Base-by-base conservation (phyloP, 2,113 vertebrate genomes). In the Morone saxatilis region DNA sequence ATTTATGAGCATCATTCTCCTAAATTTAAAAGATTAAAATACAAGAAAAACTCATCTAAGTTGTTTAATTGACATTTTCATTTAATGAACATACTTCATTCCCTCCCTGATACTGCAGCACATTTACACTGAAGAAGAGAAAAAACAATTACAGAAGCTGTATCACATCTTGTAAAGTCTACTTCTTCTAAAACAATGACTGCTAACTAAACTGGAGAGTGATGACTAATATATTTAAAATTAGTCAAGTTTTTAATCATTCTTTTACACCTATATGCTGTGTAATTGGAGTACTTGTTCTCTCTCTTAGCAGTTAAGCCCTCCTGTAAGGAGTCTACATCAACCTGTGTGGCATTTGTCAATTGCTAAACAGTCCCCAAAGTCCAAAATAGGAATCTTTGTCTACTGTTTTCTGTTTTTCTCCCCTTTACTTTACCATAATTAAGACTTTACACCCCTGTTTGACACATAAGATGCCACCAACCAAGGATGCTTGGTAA, bases 301-400 rank as follows among this genome's bases (percentile, higher is more conserved):
- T 20, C 8, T n/a, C 11, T 78, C 45, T 51, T 1, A 36, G 16
- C 17, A 59, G 51, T 71, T 53, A 19, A 78, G 41, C 56, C 25
- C 5, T 62, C 20, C 31, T 71, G 40, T 11, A 12, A 20, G 38
- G n/a, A n/a, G 63, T 56, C 60, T 11, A 14, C 40, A 70, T 86
- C 88, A 83, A 66, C 70, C 41, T 91, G 86, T 91, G 90, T 88
- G 88, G 81, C 66, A 88, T 88, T 72, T 57, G n/a, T 43, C 45
- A 60, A 78, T 74, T 65, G 53, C 22, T 20, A 41, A 82, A 78
- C 6, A 79, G 25, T 57, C 63, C n/a, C 25, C 3, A 68, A 59
- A 60, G 61, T 59, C 50, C 78, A 70, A 61, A 88, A 2, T 9
- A 84, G 53, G n/a, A 66, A 73, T 69, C 83, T 87, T 86, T 90